A percentile compares a stretch with the other conserved stretches of the same genome.
Conservation (phyloP, 2,888 invertebrate species). For the Drosophila hamatofila region DNA sequence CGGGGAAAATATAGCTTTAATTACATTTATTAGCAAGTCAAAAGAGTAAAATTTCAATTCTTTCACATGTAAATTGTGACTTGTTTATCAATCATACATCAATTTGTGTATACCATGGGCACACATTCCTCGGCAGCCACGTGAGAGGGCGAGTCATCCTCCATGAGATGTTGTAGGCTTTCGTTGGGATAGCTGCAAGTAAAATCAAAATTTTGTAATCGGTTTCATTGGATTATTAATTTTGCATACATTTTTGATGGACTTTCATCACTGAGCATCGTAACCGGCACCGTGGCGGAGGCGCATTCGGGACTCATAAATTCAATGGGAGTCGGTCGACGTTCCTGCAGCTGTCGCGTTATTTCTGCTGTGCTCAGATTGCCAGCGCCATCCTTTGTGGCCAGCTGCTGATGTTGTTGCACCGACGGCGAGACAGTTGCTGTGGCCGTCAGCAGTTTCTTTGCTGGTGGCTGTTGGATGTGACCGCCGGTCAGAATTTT, state of each 20-base stretch:
- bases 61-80: constrained; percentile 5
- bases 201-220: background rate
- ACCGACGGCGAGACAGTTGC: constrained; percentile 71
- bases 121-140: constrained; percentile 92
- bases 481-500: constrained; percentile 52
- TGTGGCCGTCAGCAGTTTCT: constrained; percentile 82
- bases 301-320: constrained; percentile 92
- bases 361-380: constrained; percentile 97
- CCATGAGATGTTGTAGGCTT: constrained; percentile 89
- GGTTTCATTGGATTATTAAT: background rate
- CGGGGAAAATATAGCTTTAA: constrained; percentile 91
- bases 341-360: constrained; percentile 94
- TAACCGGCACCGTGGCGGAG: constrained; percentile 95
- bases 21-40: constrained; percentile 78
- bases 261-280: constrained; percentile 97
- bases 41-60: constrained; percentile 34
- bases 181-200: constrained; percentile 92
- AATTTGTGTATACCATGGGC: constrained; percentile 87
- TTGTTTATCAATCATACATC: constrained; percentile 24
- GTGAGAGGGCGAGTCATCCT: constrained; percentile 92
- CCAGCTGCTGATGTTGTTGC: constrained; percentile 45
- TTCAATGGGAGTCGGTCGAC: constrained; percentile 90
- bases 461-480: constrained; percentile 39
- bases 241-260: constrained; percentile 90
- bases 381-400: constrained; percentile 89